Evolutionary conservation across 2,113 vertebrate species (phyloP).

Genomic region (Cariama cristata): DNA sequence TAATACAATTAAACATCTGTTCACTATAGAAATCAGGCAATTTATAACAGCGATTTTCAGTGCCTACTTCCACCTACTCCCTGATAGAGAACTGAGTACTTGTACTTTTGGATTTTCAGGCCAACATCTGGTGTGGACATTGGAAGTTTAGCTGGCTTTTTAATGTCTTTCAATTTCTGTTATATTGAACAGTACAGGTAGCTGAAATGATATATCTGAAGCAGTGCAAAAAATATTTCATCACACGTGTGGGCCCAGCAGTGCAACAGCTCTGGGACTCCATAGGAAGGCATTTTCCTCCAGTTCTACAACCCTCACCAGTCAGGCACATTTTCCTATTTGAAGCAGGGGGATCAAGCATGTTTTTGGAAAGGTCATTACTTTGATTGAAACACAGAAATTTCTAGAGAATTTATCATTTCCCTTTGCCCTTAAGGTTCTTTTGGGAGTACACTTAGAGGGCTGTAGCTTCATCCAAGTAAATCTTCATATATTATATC

Average conservation of each 20-base stretch:
- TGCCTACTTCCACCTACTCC: not conserved
- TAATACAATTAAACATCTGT: not conserved
- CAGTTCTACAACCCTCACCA: not conserved
- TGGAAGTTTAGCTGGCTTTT: not conserved
- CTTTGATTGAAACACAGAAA: not conserved
- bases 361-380: not conserved
- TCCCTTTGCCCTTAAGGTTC: not conserved
- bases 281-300: not conserved
- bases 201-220: not conserved
- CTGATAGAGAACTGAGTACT: not conserved
- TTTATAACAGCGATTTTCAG: not conserved
- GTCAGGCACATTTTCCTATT: not conserved
- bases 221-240: not conserved
- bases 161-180: not conserved
- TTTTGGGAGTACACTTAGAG: not conserved
- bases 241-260: accelerated
- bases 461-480: not conserved
- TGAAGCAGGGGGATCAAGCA: not conserved
- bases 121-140: not conserved
- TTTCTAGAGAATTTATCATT: not conserved
- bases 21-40: not conserved
- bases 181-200: not conserved
- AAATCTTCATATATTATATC: not conserved
- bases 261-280: not conserved
- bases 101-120: not conserved